phyloP scores from a whole-genome alignment of 2,888 invertebrate species.

The Oscheius sp. region DNA sequence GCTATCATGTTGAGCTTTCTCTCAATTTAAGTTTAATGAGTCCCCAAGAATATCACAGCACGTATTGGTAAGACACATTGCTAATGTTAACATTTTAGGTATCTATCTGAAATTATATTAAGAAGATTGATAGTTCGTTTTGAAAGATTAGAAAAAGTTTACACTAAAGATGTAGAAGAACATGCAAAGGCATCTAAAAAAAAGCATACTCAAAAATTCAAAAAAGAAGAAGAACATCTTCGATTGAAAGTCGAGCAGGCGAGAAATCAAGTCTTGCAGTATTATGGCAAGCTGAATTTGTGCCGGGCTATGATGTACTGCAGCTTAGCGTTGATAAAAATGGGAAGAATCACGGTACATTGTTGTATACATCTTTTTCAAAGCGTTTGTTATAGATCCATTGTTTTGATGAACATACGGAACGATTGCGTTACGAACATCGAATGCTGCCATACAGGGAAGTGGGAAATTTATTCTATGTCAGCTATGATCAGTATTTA shows the following conservation, averaged over 20 bases:
- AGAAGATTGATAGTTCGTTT: constrained; percentile 26
- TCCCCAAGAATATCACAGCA: constrained; percentile 92
- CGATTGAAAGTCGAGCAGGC: background rate
- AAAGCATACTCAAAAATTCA: background rate
- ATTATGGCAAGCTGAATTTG: constrained; percentile 11
- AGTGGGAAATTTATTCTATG: constrained; percentile 37
- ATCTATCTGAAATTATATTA: constrained; percentile 39
- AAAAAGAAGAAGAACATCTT: constrained; percentile 5
- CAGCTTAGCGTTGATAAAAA: constrained; percentile 32
- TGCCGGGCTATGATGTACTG: constrained; percentile 4
- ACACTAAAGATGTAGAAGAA: background rate
- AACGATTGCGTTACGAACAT: constrained; percentile 41
- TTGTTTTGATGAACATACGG: constrained; percentile 34
- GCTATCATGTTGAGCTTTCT: constrained; percentile 89
- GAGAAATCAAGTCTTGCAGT: constrained; percentile 3
- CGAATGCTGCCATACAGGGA: constrained; percentile 39
- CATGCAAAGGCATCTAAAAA: background rate
- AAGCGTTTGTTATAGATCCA: constrained; percentile 35
- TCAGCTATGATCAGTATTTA: constrained; percentile 38
- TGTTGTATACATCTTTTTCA: background rate
- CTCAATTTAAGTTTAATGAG: constrained; percentile 95
- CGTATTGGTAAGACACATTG: constrained; percentile 81
- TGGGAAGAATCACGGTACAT: constrained; percentile 33
- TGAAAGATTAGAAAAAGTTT: constrained; percentile 16
- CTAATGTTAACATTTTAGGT: constrained; percentile 34